Evolutionary conservation across 2,888 invertebrate genomes (phyloP).

Genomic region (Diadegma fenestrale): DNA sequence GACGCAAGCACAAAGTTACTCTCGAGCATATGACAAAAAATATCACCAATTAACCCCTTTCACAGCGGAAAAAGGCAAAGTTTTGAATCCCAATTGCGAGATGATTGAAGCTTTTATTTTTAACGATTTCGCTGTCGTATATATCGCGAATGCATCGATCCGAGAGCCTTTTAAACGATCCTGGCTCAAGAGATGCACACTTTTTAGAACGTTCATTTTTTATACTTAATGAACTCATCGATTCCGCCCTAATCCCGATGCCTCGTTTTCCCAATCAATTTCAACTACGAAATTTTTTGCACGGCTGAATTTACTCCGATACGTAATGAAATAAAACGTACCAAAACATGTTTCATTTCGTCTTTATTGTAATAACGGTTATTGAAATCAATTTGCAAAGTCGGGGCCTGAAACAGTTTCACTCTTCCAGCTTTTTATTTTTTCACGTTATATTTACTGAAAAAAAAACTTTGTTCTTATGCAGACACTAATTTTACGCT

Average conservation of each 20-base stretch:
- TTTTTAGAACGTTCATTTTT: background rate
- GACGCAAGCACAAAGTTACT: background rate
- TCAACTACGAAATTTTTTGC: background rate
- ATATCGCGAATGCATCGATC: background rate
- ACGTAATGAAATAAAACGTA: background rate
- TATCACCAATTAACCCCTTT: background rate
- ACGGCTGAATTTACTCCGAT: background rate
- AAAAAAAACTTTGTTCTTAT: too few species aligned
- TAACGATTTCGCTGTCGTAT: background rate
- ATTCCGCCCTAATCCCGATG: background rate
- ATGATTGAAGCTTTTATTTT: background rate
- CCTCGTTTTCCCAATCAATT: background rate
- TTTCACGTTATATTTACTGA: too few species aligned
- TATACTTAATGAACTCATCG: background rate
- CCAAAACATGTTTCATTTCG: background rate
- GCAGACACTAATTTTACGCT: too few species aligned
- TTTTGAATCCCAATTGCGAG: background rate
- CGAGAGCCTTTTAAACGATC: background rate
- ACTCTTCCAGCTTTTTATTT: too few species aligned
- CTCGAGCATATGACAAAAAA: background rate
- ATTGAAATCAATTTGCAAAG: background rate
- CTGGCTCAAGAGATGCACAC: background rate
- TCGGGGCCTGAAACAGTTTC: too few species aligned
- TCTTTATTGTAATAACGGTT: background rate
- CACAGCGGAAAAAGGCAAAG: background rate